phyloP scores from a whole-genome alignment of 2,113 vertebrate species.

The Machaerirhynchus nigripectus region DNA sequence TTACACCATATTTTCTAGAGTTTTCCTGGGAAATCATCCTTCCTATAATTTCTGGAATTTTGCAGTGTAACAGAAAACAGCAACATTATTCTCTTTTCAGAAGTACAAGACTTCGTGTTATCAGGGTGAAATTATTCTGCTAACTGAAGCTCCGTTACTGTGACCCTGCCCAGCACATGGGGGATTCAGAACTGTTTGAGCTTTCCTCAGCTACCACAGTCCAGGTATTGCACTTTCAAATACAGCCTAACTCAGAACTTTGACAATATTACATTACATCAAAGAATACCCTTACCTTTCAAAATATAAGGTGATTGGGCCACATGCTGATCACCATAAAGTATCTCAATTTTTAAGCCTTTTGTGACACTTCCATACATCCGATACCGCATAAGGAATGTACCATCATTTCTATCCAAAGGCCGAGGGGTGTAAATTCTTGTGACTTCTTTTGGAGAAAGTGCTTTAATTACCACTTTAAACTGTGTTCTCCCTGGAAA shows the following conservation, averaged over 20 bases:
- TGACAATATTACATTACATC: background rate
- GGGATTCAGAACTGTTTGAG: background rate
- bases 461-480: slow-evolving; percentile 81
- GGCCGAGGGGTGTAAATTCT: slow-evolving; percentile 83
- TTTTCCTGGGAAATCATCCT: background rate
- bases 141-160: background rate
- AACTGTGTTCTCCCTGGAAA: slow-evolving; percentile 80
- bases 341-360: slow-evolving; percentile 83
- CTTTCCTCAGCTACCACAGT: background rate
- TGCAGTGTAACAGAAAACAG: background rate
- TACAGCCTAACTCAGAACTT: background rate
- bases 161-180: background rate
- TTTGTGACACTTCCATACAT: slow-evolving; percentile 78
- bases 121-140: background rate
- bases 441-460: slow-evolving; percentile 77
- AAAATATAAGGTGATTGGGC: slow-evolving; percentile 86
- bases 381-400: slow-evolving; percentile 87
- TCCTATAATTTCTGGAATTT: background rate
- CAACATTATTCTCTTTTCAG: background rate
- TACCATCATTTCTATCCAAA: slow-evolving; percentile 88
- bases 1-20: background rate
- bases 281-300: slow-evolving; percentile 70
- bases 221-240: background rate
- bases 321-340: slow-evolving; percentile 78
- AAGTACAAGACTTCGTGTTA: background rate